A percentile compares a stretch with the other conserved stretches of the same genome.
phyloP scores from a whole-genome alignment of 2,113 vertebrate genomes.

The Eclectus roratus region DNA sequence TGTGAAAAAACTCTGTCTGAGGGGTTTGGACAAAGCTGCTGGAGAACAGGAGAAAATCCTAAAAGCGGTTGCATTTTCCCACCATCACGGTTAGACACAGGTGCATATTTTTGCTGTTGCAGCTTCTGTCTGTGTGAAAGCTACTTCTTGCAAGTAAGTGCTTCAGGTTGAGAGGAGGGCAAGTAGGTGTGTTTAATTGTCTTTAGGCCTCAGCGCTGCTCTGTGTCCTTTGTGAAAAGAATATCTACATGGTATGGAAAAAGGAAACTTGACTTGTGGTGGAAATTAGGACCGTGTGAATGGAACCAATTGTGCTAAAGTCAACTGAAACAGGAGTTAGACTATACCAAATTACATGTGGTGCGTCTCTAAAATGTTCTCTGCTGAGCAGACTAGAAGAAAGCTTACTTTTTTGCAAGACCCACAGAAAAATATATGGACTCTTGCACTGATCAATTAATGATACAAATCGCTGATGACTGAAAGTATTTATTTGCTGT shows the following conservation, averaged over 20 bases:
- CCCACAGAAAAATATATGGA: background rate
- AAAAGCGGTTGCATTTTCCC: background rate
- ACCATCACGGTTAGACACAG: rapidly evolving
- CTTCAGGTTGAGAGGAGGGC: background rate
- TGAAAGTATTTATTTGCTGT: background rate
- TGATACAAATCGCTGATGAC: background rate
- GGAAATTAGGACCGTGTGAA: background rate
- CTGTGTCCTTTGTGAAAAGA: background rate
- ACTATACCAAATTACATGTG: background rate
- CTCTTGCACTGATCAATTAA: background rate
- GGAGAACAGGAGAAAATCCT: background rate
- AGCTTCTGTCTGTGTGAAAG: background rate
- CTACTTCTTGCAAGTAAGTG: background rate
- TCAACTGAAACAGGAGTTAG: background rate
- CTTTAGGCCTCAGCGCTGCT: background rate
- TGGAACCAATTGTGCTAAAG: background rate
- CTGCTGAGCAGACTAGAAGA: background rate
- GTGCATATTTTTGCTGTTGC: background rate
- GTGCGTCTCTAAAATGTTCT: background rate
- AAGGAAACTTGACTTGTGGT: background rate
- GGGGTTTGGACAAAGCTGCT: background rate
- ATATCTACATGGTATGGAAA: background rate
- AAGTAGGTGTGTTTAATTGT: background rate
- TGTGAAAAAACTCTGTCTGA: background rate
- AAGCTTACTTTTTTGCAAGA: background rate